A percentile compares a stretch with the other conserved stretches of the same genome.
Conservation (phyloP, 1,140 invertebrate species). For the Drosophila carrolli region DNA sequence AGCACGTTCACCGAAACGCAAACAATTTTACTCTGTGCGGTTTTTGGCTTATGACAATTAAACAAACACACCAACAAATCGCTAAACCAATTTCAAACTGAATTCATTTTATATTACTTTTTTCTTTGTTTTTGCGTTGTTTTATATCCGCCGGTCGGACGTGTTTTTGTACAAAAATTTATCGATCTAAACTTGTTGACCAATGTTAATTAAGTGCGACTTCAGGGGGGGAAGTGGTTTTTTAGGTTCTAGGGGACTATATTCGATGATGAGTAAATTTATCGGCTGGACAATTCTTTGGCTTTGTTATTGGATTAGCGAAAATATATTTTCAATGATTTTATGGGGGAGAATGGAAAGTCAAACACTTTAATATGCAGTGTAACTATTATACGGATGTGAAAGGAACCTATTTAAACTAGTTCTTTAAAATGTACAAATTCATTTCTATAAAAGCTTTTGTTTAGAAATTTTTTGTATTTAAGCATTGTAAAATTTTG, state of each 20-base stretch:
- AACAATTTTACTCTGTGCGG: slow-evolving; percentile 47
- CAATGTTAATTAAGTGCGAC: slow-evolving; percentile 67
- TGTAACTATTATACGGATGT: neutral
- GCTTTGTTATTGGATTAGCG: slow-evolving; percentile 15
- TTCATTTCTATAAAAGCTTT: too few relatives aligned
- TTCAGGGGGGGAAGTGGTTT: neutral
- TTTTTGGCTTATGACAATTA: slow-evolving; percentile 62
- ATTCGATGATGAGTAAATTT: slow-evolving; percentile 40
- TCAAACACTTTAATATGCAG: slow-evolving; percentile 1
- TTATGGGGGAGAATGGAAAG: neutral
- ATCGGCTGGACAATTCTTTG: slow-evolving; percentile 10
- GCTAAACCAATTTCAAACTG: slow-evolving; percentile 48
- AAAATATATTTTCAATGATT: slow-evolving; percentile 25
- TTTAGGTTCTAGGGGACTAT: neutral
- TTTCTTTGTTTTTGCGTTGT: slow-evolving; percentile 31
- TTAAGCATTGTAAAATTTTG: neutral
- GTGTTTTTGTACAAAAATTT: slow-evolving; percentile 62
- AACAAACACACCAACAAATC: slow-evolving; percentile 40
- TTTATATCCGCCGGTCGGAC: slow-evolving; percentile 2
- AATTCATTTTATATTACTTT: slow-evolving; percentile 39
- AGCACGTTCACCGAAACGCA: slow-evolving; percentile 28
- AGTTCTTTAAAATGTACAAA: neutral
- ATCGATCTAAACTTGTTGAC: slow-evolving; percentile 56
- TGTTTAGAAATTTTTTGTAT: too few relatives aligned
- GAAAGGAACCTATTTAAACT: neutral